A percentile compares a stretch with the other conserved stretches of the same genome.
These are phyloP conservation scores for Phoeniculus purpureus DNA, from an alignment of 2,797 vertebrate species.

Conservation along the genomic window DNA sequence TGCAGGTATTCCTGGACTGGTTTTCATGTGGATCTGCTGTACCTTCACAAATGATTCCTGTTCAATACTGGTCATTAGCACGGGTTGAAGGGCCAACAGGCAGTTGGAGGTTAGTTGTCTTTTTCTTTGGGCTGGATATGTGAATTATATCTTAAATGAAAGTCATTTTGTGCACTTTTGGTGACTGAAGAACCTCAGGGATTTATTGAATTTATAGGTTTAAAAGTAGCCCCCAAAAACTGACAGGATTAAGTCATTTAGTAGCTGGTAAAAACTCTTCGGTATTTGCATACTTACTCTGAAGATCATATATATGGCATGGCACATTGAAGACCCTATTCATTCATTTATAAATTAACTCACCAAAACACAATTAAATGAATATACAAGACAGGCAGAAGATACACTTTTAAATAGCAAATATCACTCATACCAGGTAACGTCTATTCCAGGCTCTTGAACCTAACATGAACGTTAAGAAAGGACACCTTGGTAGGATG, in stretches of 20 bases:
- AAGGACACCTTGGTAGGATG: neutral
- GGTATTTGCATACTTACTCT: neutral
- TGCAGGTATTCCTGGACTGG: neutral
- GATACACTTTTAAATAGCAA: neutral
- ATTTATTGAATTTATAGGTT: neutral
- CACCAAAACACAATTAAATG: neutral
- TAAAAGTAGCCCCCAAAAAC: neutral
- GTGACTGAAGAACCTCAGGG: neutral
- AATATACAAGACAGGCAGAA: neutral
- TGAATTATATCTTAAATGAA: neutral
- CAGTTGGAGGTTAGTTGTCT: neutral
- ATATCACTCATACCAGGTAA: neutral
- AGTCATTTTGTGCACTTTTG: fast-evolving
- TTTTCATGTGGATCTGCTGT: neutral
- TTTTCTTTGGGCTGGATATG: neutral
- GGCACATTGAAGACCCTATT: neutral
- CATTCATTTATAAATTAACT: neutral
- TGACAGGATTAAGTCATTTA: neutral
- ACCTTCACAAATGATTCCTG: neutral
- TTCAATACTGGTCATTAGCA: neutral
- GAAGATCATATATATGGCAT: neutral
- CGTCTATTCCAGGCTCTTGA: neutral
- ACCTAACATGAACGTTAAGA: neutral
- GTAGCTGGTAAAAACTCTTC: neutral
- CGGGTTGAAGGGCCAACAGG: neutral